Conservation (phyloP, 1,140 invertebrate genomes). For the Aleiodes sp. region DNA sequence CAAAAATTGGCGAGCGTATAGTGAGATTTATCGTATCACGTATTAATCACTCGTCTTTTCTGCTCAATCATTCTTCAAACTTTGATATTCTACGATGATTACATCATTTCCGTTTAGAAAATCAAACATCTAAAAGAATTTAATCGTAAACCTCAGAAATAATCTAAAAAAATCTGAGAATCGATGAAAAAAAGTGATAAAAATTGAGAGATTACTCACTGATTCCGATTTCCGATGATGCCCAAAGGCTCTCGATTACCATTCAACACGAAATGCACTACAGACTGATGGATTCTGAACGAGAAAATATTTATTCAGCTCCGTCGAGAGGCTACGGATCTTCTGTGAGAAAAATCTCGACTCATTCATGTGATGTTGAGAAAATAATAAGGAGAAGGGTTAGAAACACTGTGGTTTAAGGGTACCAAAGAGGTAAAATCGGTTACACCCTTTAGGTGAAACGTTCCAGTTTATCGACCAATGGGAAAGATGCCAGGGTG, state of each 20-base stretch:
- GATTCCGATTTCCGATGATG: background rate
- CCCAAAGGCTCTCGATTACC: background rate
- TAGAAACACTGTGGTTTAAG: too few relatives aligned
- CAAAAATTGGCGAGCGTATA: too few relatives aligned
- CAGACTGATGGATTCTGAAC: too few relatives aligned
- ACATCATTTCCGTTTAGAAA: background rate
- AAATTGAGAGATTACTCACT: background rate
- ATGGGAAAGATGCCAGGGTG: constrained; percentile 38
- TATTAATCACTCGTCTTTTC: background rate
- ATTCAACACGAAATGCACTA: too few relatives aligned
- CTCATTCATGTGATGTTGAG: constrained; percentile 29
- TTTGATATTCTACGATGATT: background rate
- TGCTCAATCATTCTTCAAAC: background rate
- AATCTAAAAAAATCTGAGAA: background rate
- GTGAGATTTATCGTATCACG: too few relatives aligned
- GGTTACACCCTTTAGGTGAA: constrained; percentile 47
- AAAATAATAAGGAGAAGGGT: constrained; percentile 20
- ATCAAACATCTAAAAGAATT: background rate
- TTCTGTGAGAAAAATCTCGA: constrained; percentile 13
- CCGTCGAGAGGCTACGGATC: constrained; percentile 17
- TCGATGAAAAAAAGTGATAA: background rate
- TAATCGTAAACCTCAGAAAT: background rate
- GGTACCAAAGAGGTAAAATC: constrained; percentile 22
- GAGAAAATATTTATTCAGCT: background rate
- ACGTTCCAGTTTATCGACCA: constrained; percentile 55